Evolutionary conservation across 2,113 vertebrate species (phyloP), one percentile per base, ranked within the genome.

Genomic region (Callionymus lyra): DNA sequence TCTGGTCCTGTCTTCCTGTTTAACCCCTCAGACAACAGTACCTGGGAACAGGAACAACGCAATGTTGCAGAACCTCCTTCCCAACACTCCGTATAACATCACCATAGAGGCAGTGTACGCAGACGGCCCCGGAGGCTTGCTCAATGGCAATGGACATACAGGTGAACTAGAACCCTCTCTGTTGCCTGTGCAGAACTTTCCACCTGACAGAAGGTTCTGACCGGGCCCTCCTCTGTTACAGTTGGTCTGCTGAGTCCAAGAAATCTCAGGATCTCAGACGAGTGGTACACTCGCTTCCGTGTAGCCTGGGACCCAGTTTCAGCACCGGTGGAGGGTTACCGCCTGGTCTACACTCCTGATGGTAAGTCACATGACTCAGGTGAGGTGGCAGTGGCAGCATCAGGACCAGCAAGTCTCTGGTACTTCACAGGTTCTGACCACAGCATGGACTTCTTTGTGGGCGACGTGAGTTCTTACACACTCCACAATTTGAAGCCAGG

Each of bases 281-380:
- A 99, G 69, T 98, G 93, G 93, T 99, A 98, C 64, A 99, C 95
- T 2, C 81, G 93, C 9, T 99, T 99, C 86, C 82, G 93, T 32
- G 94, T 97, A 48, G 84, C 91, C 65, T 98, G 95, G 94, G 94
- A 97, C 61, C 85, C 91, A 13, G 88, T 88, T 27, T 55, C 86
- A 0, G 86, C 91, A 36, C 92, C 95, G 0, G 90, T 95, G 48
- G 84, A 97, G 65, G 95, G 95, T 3, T 99, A 99, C 80, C 90
- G 86, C 62, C 87, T 99, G 43, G 84, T 87, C 1, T 98, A 97
- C 63, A 83, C 91, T 32, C 92, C 93, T 45, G 70, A 77, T 55
- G 93, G 94, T 99, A 85, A 85, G 84, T 38, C 10, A 2, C 46
- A n/a, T 17, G 10, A 1, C 11, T 14, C 4, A 27, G 8, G 21